A percentile compares a stretch with the other conserved stretches of the same genome.
Conservation (phyloP, 1,140 invertebrate genomes). For the Drosophila busckii region DNA sequence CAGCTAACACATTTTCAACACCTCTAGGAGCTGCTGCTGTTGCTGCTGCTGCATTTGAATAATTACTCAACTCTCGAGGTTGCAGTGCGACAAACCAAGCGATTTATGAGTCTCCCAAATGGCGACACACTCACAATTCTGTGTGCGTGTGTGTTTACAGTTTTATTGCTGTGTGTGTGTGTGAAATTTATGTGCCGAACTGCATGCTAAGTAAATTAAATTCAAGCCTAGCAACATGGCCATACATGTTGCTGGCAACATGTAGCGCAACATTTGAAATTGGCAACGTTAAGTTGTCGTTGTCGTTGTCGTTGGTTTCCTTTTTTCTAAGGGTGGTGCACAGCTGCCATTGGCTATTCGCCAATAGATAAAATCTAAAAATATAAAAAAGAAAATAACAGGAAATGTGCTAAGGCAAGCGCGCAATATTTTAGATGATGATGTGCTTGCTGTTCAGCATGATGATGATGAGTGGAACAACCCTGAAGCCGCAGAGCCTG, state of each 20-base stretch:
- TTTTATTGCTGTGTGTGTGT: slow-evolving; percentile 1
- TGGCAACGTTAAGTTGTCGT: neutral
- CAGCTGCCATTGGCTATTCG: slow-evolving; percentile 42
- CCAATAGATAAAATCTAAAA: slow-evolving; percentile 16
- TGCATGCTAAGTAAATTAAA: slow-evolving; percentile 62
- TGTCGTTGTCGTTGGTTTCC: too few relatives aligned
- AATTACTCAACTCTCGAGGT: slow-evolving; percentile 74
- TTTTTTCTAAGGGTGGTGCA: slow-evolving; percentile 13
- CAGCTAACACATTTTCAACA: too few relatives aligned
- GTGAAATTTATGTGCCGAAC: slow-evolving; percentile 43
- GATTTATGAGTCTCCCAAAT: slow-evolving; percentile 56
- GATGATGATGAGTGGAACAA: slow-evolving; percentile 34
- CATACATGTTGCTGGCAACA: slow-evolving; percentile 26
- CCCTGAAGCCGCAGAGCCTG: slow-evolving; percentile 53
- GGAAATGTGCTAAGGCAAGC: slow-evolving; percentile 1
- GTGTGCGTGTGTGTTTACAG: neutral
- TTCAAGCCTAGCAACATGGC: slow-evolving; percentile 20
- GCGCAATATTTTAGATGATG: slow-evolving; percentile 3
- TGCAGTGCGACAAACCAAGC: slow-evolving; percentile 24
- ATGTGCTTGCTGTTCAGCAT: slow-evolving; percentile 10
- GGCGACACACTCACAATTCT: neutral
- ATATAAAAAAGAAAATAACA: slow-evolving; percentile 8
- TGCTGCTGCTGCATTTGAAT: slow-evolving; percentile 62
- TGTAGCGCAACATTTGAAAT: slow-evolving; percentile 17
- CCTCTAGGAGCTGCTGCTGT: too few relatives aligned